Base-by-base conservation (phyloP, 2,113 vertebrate species). In the Prietella phreatophila region DNA sequence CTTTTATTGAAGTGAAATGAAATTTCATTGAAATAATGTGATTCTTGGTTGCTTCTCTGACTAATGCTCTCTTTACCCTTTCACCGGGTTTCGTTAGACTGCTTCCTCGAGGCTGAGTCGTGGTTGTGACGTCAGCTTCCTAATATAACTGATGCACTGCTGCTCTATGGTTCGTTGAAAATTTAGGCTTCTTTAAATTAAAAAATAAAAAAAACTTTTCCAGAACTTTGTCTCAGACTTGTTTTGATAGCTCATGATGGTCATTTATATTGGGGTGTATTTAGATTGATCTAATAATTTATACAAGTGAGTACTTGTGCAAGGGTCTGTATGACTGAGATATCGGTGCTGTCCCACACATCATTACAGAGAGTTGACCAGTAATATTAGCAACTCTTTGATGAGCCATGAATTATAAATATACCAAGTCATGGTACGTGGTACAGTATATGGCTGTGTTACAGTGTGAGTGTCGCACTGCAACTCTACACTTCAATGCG, bases 231-330 rank as follows among this genome's bases (percentile, higher is more conserved):
- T 71, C 20, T 71, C 30, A 17, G 67, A 71, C 4, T 78, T 78
- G 75, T 53, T 50, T 27, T 15, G 25, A 79, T 30, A 15, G 47
- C 22, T 78, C 25, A 11, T 78, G 36, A 47, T 22, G 75, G 11
- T 58, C 13, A 39, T 61, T 33, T 22, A 6, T 50, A 10, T 50
- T 50, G 8, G 47, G 33, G 22, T 42, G 58, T 25, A 42, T 82
- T 82, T 82, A 82, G 61, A 61, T 22, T 82, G 30, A 81, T 81
- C 0, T 82, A 82, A 25, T 39, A 39, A 63, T 63, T 63, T 10
- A 36, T 36, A 36, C 36, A 36, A 42, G 13, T 75, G 20, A 76
- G 25, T 25, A 76, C 4, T 47, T 47, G 0, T 47, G 20, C 22
- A 75, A 2, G 2, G 9, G 17, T 20, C 69, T 20, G 5, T 8